Percentiles rank a stretch among this genome's conserved stretches.
phyloP scores from a whole-genome alignment of 2,113 vertebrate species.

The Phyllostomus hastatus region DNA sequence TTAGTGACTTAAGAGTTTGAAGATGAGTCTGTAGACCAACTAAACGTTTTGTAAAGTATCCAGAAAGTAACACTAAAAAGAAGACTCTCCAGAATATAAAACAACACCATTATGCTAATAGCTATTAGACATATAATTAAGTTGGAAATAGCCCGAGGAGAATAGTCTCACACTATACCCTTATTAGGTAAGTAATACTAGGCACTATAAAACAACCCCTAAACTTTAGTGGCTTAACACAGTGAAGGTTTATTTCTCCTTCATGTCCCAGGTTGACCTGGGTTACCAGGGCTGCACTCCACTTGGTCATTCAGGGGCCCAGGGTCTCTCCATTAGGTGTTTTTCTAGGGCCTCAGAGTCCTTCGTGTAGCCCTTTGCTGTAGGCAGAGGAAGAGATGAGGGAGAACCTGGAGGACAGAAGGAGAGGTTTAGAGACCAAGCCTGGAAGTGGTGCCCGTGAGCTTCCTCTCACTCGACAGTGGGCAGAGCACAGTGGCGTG shows the following conservation, averaged over 20 bases:
- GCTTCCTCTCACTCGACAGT: fast-evolving
- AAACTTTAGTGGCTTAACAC: not conserved
- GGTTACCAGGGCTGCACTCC: fast-evolving
- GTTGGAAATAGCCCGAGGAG: not conserved
- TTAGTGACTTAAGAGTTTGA: not conserved
- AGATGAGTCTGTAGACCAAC: not conserved
- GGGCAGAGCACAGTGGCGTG: fast-evolving
- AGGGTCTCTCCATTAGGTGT: not conserved
- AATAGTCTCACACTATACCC: not conserved
- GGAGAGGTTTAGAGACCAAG: not conserved
- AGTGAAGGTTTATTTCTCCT: not conserved
- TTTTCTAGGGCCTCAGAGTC: not conserved
- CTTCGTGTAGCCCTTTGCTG: not conserved
- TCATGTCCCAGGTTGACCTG: not conserved
- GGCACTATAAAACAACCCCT: fast-evolving
- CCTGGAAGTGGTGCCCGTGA: fast-evolving
- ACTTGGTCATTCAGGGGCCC: not conserved
- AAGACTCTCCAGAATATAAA: not conserved
- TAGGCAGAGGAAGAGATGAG: not conserved
- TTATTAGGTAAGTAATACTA: not conserved
- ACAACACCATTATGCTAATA: not conserved
- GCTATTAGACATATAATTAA: not conserved
- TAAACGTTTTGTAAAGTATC: not conserved
- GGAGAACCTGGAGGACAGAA: not conserved
- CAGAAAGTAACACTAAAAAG: not conserved